Base-by-base conservation (phyloP, 1,140 invertebrate genomes). In the Pseudomyrmex concolor region DNA sequence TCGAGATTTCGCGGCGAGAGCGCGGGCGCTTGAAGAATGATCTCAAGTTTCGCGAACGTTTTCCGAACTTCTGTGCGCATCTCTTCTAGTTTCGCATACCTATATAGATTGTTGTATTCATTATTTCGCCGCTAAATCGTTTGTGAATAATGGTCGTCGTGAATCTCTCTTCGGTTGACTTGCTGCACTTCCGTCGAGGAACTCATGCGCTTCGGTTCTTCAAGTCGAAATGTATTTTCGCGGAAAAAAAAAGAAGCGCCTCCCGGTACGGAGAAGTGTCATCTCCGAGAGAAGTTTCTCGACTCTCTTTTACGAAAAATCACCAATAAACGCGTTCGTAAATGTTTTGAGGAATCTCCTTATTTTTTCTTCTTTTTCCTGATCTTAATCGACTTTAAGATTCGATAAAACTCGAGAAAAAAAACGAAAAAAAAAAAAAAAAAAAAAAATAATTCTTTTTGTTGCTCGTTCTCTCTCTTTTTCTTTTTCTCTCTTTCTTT, bases 71-170 rank as follows among this genome's bases (percentile, higher is more conserved):
- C 13, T 19, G 17, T 50, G 57, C 34, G 34, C 70, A 25, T 77
- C 19, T 48, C 74, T 17, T 55, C 34, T 10, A 45, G 8, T n/a
- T 9, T 54, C 13, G 71, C 43, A 48, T 64, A n/a, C n/a, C n/a
- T n/a, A 48, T 74, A 88, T 85, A 85, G 77, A 84, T 86, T 71
- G 88, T 80, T 80, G 62, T 85, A 89, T 90, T 90, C 85, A 89
- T 91, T 89, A 91, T 91, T 90, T 86, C 55, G 45, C 80, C 57
- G 88, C 70, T 90, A 91, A 91, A 91, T 91, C 90, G 88, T 90
- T 91, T 85, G 90, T 91, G 88, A 91, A 90, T 91, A 91, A 91
- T 91, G 84, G 81, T 63, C 63, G 70, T 60, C 84, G 89, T 91
- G 88, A 91, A 91, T 91, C 90, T 90, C 84, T 80, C 64, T 77